Evolutionary conservation across 2,113 vertebrate species (phyloP).

Genomic region (Oncorhynchus tshawytscha): DNA sequence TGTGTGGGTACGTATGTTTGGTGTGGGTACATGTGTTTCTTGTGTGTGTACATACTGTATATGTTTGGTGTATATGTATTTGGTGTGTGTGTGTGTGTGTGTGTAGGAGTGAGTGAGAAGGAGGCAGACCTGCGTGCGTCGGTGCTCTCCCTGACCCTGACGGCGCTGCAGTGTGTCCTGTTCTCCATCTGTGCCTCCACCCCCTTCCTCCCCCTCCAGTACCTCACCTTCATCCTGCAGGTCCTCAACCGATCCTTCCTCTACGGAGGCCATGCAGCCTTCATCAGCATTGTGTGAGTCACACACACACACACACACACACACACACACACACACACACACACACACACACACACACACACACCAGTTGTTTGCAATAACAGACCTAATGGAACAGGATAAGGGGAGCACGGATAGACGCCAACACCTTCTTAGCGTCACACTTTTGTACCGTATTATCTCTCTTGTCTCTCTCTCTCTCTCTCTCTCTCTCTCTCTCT

Average conservation of each 20-base stretch:
- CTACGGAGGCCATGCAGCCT: slow-evolving; percentile 85
- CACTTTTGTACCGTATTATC: too few species aligned
- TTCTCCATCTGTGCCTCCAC: slow-evolving; percentile 82
- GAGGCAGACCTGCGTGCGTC: slow-evolving; percentile 73
- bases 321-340: neutral
- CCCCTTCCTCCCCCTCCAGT: slow-evolving; percentile 78
- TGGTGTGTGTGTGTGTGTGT: slow-evolving; percentile 8
- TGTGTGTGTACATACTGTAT: neutral
- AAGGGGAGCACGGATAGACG: neutral
- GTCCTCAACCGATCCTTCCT: slow-evolving; percentile 92
- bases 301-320: neutral
- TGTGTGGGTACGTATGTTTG: neutral
- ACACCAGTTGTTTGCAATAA: neutral
- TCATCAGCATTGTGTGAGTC: slow-evolving; percentile 88
- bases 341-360: slow-evolving; percentile 2
- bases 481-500: neutral
- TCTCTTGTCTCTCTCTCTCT: too few species aligned
- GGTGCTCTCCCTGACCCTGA: slow-evolving; percentile 82
- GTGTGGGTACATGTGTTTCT: too few species aligned
- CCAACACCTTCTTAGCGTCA: neutral
- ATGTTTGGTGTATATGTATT: neutral
- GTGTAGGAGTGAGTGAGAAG: slow-evolving; percentile 53
- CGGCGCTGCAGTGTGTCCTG: slow-evolving; percentile 76
- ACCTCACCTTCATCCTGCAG: slow-evolving; percentile 85
- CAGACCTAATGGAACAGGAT: neutral